Evolutionary conservation across 2,113 vertebrate species (phyloP).

Genomic region (Trachemys scripta): DNA sequence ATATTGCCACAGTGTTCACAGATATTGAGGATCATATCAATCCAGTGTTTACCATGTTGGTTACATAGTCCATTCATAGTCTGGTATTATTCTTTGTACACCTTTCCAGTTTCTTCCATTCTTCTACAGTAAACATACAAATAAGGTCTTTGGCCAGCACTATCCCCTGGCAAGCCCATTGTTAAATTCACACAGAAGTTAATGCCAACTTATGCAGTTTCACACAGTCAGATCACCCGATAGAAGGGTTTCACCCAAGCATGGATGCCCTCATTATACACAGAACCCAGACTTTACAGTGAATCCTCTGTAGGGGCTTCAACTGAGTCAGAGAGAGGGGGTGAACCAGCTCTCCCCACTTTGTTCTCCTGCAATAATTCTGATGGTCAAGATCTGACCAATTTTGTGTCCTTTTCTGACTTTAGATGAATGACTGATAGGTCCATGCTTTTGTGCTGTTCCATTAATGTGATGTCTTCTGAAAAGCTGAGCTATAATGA

Average conservation of each 20-base stretch:
- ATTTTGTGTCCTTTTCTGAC: background rate
- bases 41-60: background rate
- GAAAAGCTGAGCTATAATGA: background rate
- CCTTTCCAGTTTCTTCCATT: background rate
- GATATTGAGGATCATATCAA: background rate
- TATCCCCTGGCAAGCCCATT: background rate
- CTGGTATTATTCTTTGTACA: background rate
- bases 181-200: slow-evolving; percentile 5
- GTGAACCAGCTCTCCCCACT: background rate
- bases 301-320: slow-evolving; percentile 4
- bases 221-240: background rate
- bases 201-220: slow-evolving; percentile 10
- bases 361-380: background rate
- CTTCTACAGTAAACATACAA: background rate
- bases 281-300: background rate
- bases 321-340: background rate
- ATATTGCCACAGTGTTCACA: background rate
- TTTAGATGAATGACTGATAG: no score
- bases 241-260: background rate
- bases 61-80: background rate
- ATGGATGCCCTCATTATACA: slow-evolving; percentile 1
- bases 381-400: background rate
- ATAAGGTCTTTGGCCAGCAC: background rate
- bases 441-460: background rate
- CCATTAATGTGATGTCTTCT: background rate